Conservation (phyloP, 2,888 invertebrate genomes). For the Orthosia gracilis region DNA sequence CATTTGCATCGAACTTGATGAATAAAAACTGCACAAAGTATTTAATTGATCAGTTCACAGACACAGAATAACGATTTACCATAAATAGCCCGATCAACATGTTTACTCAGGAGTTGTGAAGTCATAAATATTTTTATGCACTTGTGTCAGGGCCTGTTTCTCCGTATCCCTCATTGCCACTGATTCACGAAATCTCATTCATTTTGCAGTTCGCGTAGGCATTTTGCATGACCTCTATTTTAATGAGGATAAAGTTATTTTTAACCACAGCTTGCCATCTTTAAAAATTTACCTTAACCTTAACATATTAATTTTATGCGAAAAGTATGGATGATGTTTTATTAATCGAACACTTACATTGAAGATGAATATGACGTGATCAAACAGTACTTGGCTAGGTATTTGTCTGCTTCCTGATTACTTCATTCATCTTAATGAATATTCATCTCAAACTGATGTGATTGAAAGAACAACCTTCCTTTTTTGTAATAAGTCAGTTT, state of each 20-base stretch:
- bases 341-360: slow-evolving; percentile 3
- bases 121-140: slow-evolving; percentile 69
- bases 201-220: slow-evolving; percentile 41
- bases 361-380: slow-evolving; percentile 16
- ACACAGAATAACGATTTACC: slow-evolving; percentile 63
- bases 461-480: neutral
- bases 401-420: slow-evolving; percentile 13
- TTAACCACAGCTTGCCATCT: neutral
- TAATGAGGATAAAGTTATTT: slow-evolving; percentile 46
- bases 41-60: slow-evolving; percentile 62
- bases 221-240: slow-evolving; percentile 52
- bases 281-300: slow-evolving; percentile 8
- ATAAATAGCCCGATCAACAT: slow-evolving; percentile 56
- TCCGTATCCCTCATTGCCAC: slow-evolving; percentile 75
- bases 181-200: slow-evolving; percentile 64
- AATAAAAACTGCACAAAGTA: slow-evolving; percentile 41
- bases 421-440: slow-evolving; percentile 18
- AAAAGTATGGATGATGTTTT: neutral
- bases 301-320: neutral
- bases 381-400: neutral
- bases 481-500: neutral
- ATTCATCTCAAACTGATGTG: neutral
- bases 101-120: slow-evolving; percentile 63
- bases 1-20: slow-evolving; percentile 28
- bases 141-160: slow-evolving; percentile 79